Conservation (phyloP, 2,113 vertebrate genomes). For the Ammodytes dubius region DNA sequence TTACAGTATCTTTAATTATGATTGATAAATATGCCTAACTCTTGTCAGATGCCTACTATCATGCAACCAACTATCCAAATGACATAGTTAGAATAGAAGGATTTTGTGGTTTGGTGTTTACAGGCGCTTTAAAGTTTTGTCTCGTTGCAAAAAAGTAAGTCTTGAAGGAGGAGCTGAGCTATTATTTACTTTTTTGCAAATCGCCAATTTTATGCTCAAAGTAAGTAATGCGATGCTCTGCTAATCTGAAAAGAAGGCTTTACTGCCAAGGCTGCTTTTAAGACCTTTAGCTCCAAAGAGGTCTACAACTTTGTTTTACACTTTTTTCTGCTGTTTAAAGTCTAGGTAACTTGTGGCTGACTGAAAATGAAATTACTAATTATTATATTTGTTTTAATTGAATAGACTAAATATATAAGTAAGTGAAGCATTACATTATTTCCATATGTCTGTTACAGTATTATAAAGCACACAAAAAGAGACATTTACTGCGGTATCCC, state of each 20-base stretch:
- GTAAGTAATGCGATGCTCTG: background rate
- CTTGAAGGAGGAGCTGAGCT: background rate
- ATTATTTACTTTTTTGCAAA: background rate
- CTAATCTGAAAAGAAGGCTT: conserved; percentile 22
- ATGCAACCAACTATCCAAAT: too few species aligned
- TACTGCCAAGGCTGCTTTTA: conserved; percentile 14
- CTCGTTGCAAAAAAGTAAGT: background rate
- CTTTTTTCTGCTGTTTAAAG: background rate
- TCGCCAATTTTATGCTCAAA: background rate
- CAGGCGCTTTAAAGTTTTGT: too few species aligned
- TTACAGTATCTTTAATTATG: too few species aligned
- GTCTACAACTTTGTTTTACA: background rate
- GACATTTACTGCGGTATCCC: background rate
- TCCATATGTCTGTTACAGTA: background rate
- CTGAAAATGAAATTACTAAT: background rate
- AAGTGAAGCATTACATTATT: background rate
- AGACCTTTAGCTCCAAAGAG: conserved; percentile 20
- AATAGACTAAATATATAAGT: background rate
- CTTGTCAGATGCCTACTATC: too few species aligned
- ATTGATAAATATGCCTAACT: too few species aligned
- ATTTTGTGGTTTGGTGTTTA: too few species aligned
- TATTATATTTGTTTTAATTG: conserved; percentile 2
- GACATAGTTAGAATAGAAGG: too few species aligned
- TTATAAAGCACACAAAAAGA: background rate
- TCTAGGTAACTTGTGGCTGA: conserved; percentile 9